Evolutionary conservation across 2,888 invertebrate species (phyloP).

Genomic region (Lepidochitona cinerea): DNA sequence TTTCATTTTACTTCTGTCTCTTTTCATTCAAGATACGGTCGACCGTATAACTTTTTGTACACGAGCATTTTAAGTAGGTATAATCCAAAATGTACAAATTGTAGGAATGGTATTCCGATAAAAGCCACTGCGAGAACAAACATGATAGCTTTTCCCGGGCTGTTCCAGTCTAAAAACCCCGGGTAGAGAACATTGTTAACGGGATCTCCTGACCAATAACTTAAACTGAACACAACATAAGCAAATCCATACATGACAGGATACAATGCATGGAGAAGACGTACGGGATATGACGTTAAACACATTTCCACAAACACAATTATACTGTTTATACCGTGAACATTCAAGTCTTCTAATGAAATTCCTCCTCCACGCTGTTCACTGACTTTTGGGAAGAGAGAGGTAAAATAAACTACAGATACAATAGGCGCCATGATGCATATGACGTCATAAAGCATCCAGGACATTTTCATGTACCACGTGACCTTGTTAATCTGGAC

Average conservation of each 20-base stretch:
- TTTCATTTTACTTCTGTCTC: too few species aligned
- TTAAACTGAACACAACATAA: constrained; percentile 48
- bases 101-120: constrained; percentile 40
- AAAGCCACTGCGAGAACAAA: constrained; percentile 34
- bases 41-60: constrained; percentile 16
- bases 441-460: constrained; percentile 48
- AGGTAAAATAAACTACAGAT: constrained; percentile 54
- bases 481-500: constrained; percentile 13
- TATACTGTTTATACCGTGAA: constrained; percentile 51
- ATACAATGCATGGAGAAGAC: constrained; percentile 50
- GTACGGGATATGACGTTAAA: constrained; percentile 48
- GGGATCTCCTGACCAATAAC: constrained; percentile 57
- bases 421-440: constrained; percentile 48
- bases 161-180: constrained; percentile 61
- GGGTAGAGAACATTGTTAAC: constrained; percentile 55
- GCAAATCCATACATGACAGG: constrained; percentile 42
- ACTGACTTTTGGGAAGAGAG: constrained; percentile 37
- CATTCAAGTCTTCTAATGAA: constrained; percentile 39
- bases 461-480: constrained; percentile 50
- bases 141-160: constrained; percentile 38
- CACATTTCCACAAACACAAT: constrained; percentile 46
- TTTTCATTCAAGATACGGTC: constrained; percentile 13
- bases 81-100: constrained; percentile 40
- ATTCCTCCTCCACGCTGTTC: not conserved
- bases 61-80: constrained; percentile 36